Base-by-base conservation (phyloP, 2,888 invertebrate species). In the Hypomecis atomaria region DNA sequence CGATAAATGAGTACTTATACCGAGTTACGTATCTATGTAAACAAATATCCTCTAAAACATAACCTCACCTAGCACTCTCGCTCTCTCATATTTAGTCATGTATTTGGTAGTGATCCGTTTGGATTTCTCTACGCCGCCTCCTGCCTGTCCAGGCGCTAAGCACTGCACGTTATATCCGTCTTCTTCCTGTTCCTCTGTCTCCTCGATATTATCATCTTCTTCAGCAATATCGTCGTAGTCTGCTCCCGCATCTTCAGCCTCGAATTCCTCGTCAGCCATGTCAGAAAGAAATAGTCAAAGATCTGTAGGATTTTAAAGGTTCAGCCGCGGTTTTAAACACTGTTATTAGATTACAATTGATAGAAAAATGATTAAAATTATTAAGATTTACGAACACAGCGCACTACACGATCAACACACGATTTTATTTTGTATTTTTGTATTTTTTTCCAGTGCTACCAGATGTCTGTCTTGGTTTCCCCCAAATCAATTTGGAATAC, bases 61-160 rank as follows among this genome's bases (percentile, higher is more conserved):
- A 76, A 73, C 71, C 78, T 80, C 69, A 90, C 89, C 90, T 81
- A 88, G 78, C 47, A 89, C 92, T 82, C 92, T 83, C 10, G 92
- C 92, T 64, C 92, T 76, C 75, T 92, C 92, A 73, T 93, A 95
- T 94, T 99, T 99, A 0, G 99, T 99, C 99, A 99, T 99, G 81
- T 98, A 99, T 78, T 97, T 96, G 0, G 99, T 99, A 0, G 99
- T 99, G 53, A 99, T 99, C 33, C 99, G 94, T 83, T 98, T 98
- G 0, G 95, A 94, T 84, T 97, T 97, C 44, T 96, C 96, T 0
- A 97, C 97, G 45, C 97, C 96, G 8, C 97, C 97, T 0, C 95
- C 95, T 43, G 95, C 96, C 82, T 96, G 96, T 0, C 96, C 96
- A 0, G 96, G 95, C 5, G 96, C 94, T 38, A 98, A 90, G 54